These are phyloP conservation scores for Ailurus styani DNA, from an alignment of 2,113 vertebrate species.

Conservation along the genomic window DNA sequence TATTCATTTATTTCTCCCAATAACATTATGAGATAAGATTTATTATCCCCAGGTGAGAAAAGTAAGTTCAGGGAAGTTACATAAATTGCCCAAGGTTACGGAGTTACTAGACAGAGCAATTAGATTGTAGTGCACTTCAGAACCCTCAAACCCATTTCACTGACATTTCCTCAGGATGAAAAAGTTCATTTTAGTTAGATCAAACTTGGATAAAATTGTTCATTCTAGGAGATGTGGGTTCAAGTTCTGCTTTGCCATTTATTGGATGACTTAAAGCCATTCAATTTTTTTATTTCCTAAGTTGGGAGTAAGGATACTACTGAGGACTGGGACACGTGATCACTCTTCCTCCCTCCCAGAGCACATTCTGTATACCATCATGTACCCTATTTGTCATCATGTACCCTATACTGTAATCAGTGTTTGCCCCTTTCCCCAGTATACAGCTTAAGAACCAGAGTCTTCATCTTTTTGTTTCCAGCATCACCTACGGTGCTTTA, in stretches of 20 bases:
- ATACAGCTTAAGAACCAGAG: neutral
- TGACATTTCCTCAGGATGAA: neutral
- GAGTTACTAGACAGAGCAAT: neutral
- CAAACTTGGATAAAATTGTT: neutral
- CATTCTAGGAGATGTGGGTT: neutral
- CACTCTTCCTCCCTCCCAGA: neutral
- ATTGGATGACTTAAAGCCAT: neutral
- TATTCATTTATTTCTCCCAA: neutral
- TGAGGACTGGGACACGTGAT: neutral
- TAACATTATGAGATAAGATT: neutral
- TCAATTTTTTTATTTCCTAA: neutral
- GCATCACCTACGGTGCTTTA: neutral
- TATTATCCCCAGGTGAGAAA: neutral
- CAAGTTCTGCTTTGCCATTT: neutral
- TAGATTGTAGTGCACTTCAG: neutral
- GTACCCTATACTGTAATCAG: neutral
- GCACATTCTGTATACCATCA: neutral
- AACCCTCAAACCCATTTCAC: neutral
- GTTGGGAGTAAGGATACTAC: neutral
- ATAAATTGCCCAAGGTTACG: neutral
- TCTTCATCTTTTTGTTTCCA: neutral
- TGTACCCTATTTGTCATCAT: no score
- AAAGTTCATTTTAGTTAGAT: neutral
- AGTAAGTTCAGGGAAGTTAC: neutral
- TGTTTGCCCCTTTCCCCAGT: neutral